Percentiles rank a stretch among this genome's conserved stretches.
These are phyloP conservation scores for Coremacera marginata DNA, from an alignment of 2,888 invertebrate genomes.

Conservation along the genomic window DNA sequence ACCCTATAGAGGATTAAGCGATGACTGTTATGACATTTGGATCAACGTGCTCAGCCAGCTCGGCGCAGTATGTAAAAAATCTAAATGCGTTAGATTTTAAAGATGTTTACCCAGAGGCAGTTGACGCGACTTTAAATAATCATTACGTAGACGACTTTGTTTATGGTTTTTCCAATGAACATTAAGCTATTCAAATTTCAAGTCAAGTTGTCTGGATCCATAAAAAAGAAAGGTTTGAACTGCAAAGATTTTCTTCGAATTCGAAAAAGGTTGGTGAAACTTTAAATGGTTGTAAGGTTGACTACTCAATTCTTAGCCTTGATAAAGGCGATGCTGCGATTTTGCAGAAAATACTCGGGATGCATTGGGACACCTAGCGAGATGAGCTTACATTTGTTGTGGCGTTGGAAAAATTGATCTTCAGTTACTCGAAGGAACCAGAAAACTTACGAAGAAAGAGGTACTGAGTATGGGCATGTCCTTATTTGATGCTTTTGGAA, in stretches of 20 bases:
- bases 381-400: slow-evolving; percentile 42
- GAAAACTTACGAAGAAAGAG: slow-evolving; percentile 49
- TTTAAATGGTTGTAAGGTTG: background rate
- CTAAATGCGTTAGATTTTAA: slow-evolving; percentile 23
- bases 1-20: slow-evolving; percentile 31
- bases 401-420: slow-evolving; percentile 33
- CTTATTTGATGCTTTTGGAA: slow-evolving; percentile 52
- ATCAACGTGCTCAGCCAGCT: slow-evolving; percentile 34
- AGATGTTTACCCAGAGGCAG: background rate
- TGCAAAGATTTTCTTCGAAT: slow-evolving; percentile 35
- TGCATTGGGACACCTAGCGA: slow-evolving; percentile 45
- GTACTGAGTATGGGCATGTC: slow-evolving; percentile 51
- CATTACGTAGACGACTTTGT: too few species aligned
- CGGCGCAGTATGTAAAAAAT: slow-evolving; percentile 31
- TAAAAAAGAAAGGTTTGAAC: slow-evolving; percentile 30
- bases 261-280: slow-evolving; percentile 9
- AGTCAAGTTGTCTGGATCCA: slow-evolving; percentile 17
- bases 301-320: slow-evolving; percentile 10
- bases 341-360: slow-evolving; percentile 44
- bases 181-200: too few species aligned
- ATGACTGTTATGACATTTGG: slow-evolving; percentile 40
- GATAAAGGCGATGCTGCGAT: slow-evolving; percentile 1
- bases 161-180: too few species aligned
- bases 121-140: too few species aligned
- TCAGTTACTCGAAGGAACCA: slow-evolving; percentile 6